phyloP scores from a whole-genome alignment of 2,113 vertebrate species.

The Probosciger aterrimus region DNA sequence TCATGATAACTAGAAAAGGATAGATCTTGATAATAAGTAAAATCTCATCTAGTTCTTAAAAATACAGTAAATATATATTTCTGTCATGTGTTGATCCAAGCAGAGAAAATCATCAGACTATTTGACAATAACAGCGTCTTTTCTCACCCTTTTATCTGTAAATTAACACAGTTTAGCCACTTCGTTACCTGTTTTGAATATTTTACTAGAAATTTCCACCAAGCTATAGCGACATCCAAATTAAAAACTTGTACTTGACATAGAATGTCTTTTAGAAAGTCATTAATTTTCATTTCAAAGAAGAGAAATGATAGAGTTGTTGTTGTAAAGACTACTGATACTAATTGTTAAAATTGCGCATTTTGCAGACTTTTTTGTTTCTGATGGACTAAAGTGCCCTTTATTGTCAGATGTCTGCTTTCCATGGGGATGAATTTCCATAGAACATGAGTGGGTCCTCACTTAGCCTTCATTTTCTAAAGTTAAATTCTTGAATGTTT shows the following conservation, averaged over 20 bases:
- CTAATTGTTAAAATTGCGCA: background rate
- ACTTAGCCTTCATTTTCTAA: background rate
- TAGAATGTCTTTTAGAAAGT: background rate
- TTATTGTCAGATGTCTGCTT: background rate
- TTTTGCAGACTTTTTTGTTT: background rate
- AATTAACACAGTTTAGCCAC: background rate
- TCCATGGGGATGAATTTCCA: background rate
- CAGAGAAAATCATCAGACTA: background rate
- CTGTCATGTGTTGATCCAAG: background rate
- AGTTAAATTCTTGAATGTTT: background rate
- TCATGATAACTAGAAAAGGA: background rate
- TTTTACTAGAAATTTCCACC: background rate
- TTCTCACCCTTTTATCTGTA: background rate
- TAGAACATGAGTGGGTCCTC: background rate
- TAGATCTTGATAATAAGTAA: background rate
- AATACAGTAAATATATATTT: background rate
- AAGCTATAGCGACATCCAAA: background rate
- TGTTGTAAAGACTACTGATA: background rate
- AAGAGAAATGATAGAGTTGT: background rate
- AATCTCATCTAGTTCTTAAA: background rate
- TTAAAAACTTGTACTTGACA: background rate
- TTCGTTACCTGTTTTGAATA: constrained; percentile 31
- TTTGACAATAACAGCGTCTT: background rate
- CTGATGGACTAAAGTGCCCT: background rate
- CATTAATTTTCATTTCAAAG: constrained; percentile 18